Evolutionary conservation across 2,888 invertebrate species (phyloP), one percentile per base, ranked within the genome.

Genomic region (Troglohyphantes excavatus): DNA sequence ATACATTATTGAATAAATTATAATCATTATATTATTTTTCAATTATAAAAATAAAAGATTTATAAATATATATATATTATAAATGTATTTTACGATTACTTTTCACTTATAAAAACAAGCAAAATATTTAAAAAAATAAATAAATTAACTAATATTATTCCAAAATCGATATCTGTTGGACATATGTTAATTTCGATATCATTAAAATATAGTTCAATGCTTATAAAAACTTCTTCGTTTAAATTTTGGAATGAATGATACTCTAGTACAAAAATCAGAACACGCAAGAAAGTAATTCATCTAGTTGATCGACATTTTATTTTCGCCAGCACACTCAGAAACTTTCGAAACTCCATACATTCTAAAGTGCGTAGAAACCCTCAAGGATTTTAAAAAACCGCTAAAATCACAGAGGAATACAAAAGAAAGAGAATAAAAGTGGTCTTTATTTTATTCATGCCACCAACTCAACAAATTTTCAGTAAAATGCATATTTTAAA

Each of bases 171-270:
- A 39, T 13, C 17, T 53, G n/a, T 53, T 1, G 53, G n/a, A 53
- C 53, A 53, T 13, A 5, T 53, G 53, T n/a, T 53, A n/a, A n/a
- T 53, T n/a, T 53, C 17, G 13, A 53, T 53, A 53, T n/a, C 53
- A 53, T 53, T 53, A 53, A 53, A 7, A 33, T 33, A n/a, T 53
- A 13, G 1, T 39, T 53, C 53, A 17, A 53, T 53, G 17, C 0
- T n/a, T 13, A 5, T n/a, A 53, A n/a, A n/a, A 53, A 53, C 13
- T 53, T 5, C 13, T 53, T 33, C 33, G 33, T 17, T 53, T 65
- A 65, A 65, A 65, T 65, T 65, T 65, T 27, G 6, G 26, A 23
- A 65, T 65, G 65, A 65, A 65, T 65, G 26, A 65, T 65, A 27
- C 26, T 2, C 26, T 65, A 13, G 2, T 65, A 11, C 2, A 26